Conservation (phyloP, 2,113 vertebrate genomes). For the Muntiacus reevesi region DNA sequence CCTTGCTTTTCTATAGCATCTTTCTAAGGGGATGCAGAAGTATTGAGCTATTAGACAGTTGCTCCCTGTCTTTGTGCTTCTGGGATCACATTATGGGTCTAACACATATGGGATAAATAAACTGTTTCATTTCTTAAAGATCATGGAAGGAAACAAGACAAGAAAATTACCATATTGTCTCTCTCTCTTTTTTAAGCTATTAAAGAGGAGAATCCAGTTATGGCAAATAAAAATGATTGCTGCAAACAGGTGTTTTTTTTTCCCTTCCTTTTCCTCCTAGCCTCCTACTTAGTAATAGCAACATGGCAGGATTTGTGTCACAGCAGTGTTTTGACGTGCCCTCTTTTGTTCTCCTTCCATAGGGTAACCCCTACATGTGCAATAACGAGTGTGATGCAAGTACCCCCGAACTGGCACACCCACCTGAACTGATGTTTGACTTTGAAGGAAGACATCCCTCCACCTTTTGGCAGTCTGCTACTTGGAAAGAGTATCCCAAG, state of each 20-base stretch:
- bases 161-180: neutral
- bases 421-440: conserved; percentile 97
- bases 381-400: conserved; percentile 97
- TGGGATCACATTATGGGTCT: neutral
- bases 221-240: conserved; percentile 34
- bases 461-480: conserved; percentile 97
- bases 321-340: neutral
- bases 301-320: neutral
- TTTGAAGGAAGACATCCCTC: conserved; percentile 96
- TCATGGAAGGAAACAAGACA: conserved; percentile 41
- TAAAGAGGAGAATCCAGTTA: neutral
- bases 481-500: conserved; percentile 97
- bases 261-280: neutral
- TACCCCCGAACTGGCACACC: conserved; percentile 96
- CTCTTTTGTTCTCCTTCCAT: conserved; percentile 68
- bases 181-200: neutral
- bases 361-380: conserved; percentile 99
- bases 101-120: conserved; percentile 46
- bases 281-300: neutral
- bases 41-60: conserved; percentile 20
- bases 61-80: conserved; percentile 27
- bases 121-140: conserved; percentile 25
- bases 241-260: neutral
- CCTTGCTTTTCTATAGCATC: neutral
- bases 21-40: conserved; percentile 42